Base-by-base conservation (phyloP, 2,113 vertebrate genomes). In the Xenopus laevis region DNA sequence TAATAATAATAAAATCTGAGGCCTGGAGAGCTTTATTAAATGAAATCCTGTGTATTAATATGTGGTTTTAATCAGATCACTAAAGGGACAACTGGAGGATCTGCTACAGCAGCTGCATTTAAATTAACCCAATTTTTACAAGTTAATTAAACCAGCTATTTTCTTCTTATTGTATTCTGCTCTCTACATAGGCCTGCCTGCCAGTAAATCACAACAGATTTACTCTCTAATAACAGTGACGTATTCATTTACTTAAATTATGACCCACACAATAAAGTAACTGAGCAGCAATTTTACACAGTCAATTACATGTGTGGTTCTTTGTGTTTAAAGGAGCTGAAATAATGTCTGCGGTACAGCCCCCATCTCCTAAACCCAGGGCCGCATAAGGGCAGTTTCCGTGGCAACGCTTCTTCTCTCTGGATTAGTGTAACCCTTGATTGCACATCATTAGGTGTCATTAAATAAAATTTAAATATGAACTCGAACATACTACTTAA, bases 391-490 rank as follows among this genome's bases (percentile, higher is more conserved):
- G 88, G 86, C 85, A 93, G 96, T 98, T 95, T 89, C 95, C 94
- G 83, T 91, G 93, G 95, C 85, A 92, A 98, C 91, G 84, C 80
- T 83, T 61, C 89, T 88, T 90, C 86, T 92, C 90, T 95, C 84
- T 46, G 4, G 92, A 89, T 96, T 93, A 93, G 88, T 87, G 89
- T 87, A 93, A 93, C 92, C 94, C 92, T 93, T 93, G 91, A 91
- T 88, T 92, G 94, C 92, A 91, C 90, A 90, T 95, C 93, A 97
- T 97, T 97, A 97, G 94, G 90, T 95, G 91, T 94, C 94, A 96
- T 96, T 98, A 97, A 97, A 94, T 90, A 87, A 96, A 92, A 92
- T 93, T 94, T 95, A 96, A 97, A 96, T 93, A 89, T 81, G 89
- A 91, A 91, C 91, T 90, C 87, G 89, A 92, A 90, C 91, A 94